Percentiles rank a stretch among this genome's conserved stretches.
Conservation (phyloP, 2,888 invertebrate genomes). For the Diogma glabrata region DNA sequence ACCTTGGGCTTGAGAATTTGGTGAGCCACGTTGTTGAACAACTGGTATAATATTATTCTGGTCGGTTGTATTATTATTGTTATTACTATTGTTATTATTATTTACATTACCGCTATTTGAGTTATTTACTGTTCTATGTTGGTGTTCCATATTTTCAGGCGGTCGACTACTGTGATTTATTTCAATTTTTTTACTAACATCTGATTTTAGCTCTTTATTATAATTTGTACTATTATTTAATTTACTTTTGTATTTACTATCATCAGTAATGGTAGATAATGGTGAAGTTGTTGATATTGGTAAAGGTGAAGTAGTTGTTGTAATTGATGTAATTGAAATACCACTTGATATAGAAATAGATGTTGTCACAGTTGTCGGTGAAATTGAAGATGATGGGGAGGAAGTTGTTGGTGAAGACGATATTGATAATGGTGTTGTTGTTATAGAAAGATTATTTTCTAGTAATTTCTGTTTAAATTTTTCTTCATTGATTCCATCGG, state of each 20-base stretch:
- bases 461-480: constrained; percentile 46
- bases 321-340: background rate
- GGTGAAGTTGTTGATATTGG: background rate
- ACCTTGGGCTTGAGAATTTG: constrained; percentile 49
- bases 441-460: constrained; percentile 28
- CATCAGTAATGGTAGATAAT: background rate
- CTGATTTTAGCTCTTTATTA: constrained; percentile 7
- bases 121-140: constrained; percentile 2
- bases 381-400: too few relatives aligned
- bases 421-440: background rate
- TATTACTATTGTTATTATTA: too few relatives aligned
- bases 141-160: background rate
- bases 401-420: background rate
- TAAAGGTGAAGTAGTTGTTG: constrained; percentile 4
- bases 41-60: constrained; percentile 19
- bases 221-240: constrained; percentile 9
- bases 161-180: constrained; percentile 10
- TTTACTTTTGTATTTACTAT: constrained; percentile 8
- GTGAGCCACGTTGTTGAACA: constrained; percentile 31
- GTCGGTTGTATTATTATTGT: constrained; percentile 11
- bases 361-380: background rate
- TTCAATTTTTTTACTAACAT: constrained; percentile 8
- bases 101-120: too few relatives aligned
- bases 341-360: background rate
- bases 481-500: constrained; percentile 38